Evolutionary conservation across 2,797 vertebrate genomes (phyloP).

Genomic region (Sebastes paucispinis): DNA sequence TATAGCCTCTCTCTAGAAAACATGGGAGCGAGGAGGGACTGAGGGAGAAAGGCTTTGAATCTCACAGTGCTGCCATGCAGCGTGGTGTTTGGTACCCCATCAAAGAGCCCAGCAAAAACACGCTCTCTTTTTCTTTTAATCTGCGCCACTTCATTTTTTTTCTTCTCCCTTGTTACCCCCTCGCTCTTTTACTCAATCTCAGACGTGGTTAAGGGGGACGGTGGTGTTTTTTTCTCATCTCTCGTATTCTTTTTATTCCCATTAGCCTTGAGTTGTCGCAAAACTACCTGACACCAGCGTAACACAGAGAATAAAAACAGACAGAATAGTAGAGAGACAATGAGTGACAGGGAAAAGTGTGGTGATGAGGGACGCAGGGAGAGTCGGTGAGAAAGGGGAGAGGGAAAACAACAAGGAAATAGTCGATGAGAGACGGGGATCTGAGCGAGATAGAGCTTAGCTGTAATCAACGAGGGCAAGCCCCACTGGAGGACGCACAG

Average conservation of each 20-base stretch:
- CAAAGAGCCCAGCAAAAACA: constrained; percentile 41
- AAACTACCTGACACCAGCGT: constrained; percentile 21
- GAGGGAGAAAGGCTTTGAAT: constrained; percentile 72
- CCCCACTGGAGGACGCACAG: constrained; percentile 43
- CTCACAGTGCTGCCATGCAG: constrained; percentile 62
- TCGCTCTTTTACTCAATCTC: constrained; percentile 24
- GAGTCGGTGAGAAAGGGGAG: constrained; percentile 18
- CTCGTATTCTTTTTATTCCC: constrained; percentile 47
- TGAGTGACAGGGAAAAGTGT: constrained; percentile 26
- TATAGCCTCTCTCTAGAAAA: constrained; percentile 29
- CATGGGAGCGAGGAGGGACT: constrained; percentile 35
- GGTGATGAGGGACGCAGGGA: constrained; percentile 24
- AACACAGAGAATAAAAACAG: background rate
- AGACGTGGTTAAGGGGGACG: background rate
- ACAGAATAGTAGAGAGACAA: constrained; percentile 5
- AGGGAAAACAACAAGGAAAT: constrained; percentile 32
- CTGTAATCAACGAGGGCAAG: constrained; percentile 63
- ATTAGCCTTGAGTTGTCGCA: constrained; percentile 35
- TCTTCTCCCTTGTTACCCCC: constrained; percentile 43
- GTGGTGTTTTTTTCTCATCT: background rate
- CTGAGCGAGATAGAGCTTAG: constrained; percentile 44
- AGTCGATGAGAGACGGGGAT: constrained; percentile 41
- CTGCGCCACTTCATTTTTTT: constrained; percentile 26
- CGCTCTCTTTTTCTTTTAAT: constrained; percentile 36
- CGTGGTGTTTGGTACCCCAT: constrained; percentile 46